Conservation (phyloP, 2,113 vertebrate genomes). For the Cepphus grylle region DNA sequence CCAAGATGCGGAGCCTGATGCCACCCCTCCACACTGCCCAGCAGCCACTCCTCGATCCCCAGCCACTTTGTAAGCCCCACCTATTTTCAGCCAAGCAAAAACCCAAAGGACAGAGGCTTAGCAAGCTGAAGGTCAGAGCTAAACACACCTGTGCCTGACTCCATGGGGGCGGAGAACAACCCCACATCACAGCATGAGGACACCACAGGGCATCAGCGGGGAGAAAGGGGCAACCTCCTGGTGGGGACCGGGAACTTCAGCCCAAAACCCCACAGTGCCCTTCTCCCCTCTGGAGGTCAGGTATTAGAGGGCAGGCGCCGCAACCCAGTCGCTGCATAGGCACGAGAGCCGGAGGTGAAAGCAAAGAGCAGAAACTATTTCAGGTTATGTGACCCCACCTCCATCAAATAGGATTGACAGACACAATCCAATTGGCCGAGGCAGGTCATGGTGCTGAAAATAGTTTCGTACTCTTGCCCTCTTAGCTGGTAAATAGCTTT, state of each 20-base stretch:
- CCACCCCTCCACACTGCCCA: neutral
- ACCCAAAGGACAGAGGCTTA: neutral
- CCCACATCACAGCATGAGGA: fast-evolving
- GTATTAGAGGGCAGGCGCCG: neutral
- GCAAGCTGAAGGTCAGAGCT: neutral
- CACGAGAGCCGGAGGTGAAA: neutral
- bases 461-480: slow-evolving; percentile 48
- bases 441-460: slow-evolving; percentile 41
- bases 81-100: neutral
- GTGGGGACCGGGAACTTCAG: neutral
- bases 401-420: slow-evolving; percentile 60
- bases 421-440: slow-evolving; percentile 50
- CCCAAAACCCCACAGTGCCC: neutral
- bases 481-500: slow-evolving; percentile 57
- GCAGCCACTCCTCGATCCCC: neutral
- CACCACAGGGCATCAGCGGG: fast-evolving
- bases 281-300: neutral
- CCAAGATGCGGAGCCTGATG: neutral
- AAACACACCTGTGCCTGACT: neutral
- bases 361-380: slow-evolving; percentile 46
- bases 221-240: neutral
- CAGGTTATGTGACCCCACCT: slow-evolving; percentile 9
- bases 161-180: neutral
- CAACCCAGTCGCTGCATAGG: fast-evolving
- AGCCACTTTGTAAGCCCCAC: neutral